phyloP scores from a whole-genome alignment of 2,113 vertebrate species.

The Saimiri boliviensis region DNA sequence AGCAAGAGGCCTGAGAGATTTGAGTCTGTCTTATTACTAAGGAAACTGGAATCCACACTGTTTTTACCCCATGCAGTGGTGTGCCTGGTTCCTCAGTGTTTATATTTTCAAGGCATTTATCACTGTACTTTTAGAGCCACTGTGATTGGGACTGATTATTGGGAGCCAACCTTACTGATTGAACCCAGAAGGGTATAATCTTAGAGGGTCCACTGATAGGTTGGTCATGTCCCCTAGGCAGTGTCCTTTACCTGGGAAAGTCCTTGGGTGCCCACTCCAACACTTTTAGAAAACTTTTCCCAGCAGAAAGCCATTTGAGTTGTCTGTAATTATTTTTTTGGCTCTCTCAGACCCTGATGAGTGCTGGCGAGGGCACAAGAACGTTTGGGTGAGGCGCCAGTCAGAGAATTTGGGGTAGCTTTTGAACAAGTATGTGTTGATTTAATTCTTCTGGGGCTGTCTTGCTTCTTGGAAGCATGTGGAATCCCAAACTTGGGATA shows the following conservation, averaged over 20 bases:
- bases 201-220: neutral
- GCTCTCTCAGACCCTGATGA: constrained; percentile 31
- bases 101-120: constrained; percentile 50
- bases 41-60: constrained; percentile 40
- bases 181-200: neutral
- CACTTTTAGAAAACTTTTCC: constrained; percentile 56
- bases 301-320: constrained; percentile 51
- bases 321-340: constrained; percentile 68
- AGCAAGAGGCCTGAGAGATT: constrained; percentile 22
- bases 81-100: constrained; percentile 46
- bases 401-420: constrained; percentile 61
- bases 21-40: constrained; percentile 24
- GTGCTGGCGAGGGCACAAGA: constrained; percentile 61
- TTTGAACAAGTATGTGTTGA: constrained; percentile 56
- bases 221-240: neutral
- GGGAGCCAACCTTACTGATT: constrained; percentile 10
- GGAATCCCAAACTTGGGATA: constrained; percentile 32
- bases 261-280: neutral
- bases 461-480: constrained; percentile 35
- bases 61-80: constrained; percentile 50
- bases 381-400: constrained; percentile 54
- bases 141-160: constrained; percentile 24
- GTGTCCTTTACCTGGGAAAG: neutral
- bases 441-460: constrained; percentile 48
- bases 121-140: constrained; percentile 10